These are phyloP conservation scores for Megastigmus dorsalis DNA, from an alignment of 2,888 invertebrate genomes.

Conservation along the genomic window DNA sequence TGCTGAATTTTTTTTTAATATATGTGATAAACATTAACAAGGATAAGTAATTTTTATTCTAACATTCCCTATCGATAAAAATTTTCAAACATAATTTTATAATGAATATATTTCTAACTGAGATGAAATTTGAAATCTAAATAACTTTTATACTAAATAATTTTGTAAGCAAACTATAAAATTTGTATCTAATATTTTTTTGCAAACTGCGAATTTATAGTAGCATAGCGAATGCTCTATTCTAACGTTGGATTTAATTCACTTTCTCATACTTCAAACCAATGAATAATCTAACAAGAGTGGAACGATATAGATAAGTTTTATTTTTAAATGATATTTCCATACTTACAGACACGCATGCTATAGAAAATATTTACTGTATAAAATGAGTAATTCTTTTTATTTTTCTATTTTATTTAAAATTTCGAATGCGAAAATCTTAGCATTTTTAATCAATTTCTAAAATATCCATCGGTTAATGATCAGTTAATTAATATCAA, in stretches of 20 bases:
- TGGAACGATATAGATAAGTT: constrained; percentile 6
- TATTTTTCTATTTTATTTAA: too few species aligned
- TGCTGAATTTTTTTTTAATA: background rate
- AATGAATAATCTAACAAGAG: background rate
- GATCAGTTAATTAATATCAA: too few species aligned
- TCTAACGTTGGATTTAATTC: constrained; percentile 22
- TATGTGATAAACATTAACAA: background rate
- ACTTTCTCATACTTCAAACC: constrained; percentile 1
- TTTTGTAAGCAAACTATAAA: constrained; percentile 31
- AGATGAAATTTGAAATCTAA: constrained; percentile 5
- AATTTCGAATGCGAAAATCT: too few species aligned
- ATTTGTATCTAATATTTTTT: constrained; percentile 8
- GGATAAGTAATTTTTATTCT: background rate
- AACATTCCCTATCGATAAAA: background rate
- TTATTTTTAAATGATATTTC: too few species aligned
- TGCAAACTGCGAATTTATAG: constrained; percentile 26
- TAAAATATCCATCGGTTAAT: too few species aligned
- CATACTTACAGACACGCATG: too few species aligned
- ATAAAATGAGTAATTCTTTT: too few species aligned
- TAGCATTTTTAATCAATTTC: too few species aligned
- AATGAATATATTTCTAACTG: too few species aligned
- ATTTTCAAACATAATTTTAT: background rate
- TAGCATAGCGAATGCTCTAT: constrained; percentile 30
- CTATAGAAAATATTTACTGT: too few species aligned
- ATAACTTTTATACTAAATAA: constrained; percentile 3